phyloP scores from a whole-genome alignment of 2,888 invertebrate species.

The Xestobium rufovillosum region DNA sequence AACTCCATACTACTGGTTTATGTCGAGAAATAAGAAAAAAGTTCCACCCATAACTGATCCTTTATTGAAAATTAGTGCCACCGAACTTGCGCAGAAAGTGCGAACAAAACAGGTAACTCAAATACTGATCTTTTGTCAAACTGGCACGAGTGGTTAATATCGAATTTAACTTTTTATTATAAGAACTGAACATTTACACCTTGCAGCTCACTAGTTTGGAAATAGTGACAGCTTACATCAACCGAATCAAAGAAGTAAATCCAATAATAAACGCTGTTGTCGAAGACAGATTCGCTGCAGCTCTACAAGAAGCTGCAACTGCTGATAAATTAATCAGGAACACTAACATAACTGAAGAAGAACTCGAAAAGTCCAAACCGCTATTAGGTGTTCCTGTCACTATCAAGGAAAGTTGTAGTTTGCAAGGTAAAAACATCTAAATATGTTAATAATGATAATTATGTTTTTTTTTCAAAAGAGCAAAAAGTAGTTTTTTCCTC shows the following conservation, averaged over 20 bases:
- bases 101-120: conserved; percentile 56
- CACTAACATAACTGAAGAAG: conserved; percentile 23
- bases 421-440: conserved; percentile 13
- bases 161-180: background rate
- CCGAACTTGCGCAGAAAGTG: conserved; percentile 61
- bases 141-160: background rate
- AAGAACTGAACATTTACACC: background rate
- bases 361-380: conserved; percentile 47
- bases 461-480: no score
- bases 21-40: conserved; percentile 33
- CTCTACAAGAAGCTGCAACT: conserved; percentile 62
- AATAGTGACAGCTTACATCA: conserved; percentile 63
- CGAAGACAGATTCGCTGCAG: conserved; percentile 66
- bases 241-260: conserved; percentile 72
- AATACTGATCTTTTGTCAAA: background rate
- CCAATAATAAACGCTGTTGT: conserved; percentile 71
- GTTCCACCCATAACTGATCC: conserved; percentile 60
- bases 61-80: conserved; percentile 62
- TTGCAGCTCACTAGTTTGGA: conserved; percentile 62
- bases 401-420: conserved; percentile 67
- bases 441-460: background rate
- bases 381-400: conserved; percentile 76
- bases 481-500: no score
- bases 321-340: conserved; percentile 49
- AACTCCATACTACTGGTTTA: conserved; percentile 18